A percentile compares a stretch with the other conserved stretches of the same genome.
These are phyloP conservation scores for Musca vetustissima DNA, from an alignment of 1,140 invertebrate species.

Conservation along the genomic window DNA sequence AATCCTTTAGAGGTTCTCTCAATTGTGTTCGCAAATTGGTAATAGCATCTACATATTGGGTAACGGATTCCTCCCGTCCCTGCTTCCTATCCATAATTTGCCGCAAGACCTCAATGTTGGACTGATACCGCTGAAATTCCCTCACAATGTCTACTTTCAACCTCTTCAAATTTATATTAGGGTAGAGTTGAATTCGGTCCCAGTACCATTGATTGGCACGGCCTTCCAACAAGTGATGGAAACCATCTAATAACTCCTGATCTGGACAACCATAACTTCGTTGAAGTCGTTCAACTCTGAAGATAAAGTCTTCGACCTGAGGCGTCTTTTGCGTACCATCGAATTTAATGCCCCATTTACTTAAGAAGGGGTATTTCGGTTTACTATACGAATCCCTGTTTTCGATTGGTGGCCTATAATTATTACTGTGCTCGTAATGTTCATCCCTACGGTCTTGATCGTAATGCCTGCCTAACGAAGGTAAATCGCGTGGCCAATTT, in stretches of 20 bases:
- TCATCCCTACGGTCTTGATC: no score
- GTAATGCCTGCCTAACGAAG: no score
- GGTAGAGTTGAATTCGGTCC: not conserved
- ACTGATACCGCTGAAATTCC: not conserved
- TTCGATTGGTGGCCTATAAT: not conserved
- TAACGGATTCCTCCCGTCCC: not conserved
- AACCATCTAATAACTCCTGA: not conserved
- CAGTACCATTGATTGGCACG: constrained; percentile 3
- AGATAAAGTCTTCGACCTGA: constrained; percentile 15
- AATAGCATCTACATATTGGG: constrained; percentile 2
- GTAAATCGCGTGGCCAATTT: no score
- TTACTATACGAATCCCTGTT: not conserved
- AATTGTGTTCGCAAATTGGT: not conserved
- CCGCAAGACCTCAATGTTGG: not conserved
- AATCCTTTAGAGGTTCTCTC: not conserved
- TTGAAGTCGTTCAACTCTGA: not conserved
- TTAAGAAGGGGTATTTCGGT: not conserved
- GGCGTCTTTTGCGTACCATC: not conserved
- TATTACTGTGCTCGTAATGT: no score
- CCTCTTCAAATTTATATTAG: not conserved
- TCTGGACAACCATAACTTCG: not conserved
- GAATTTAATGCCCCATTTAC: constrained; percentile 7
- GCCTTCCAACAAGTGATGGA: not conserved
- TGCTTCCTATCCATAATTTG: constrained; percentile 6
- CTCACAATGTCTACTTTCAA: not conserved